Conservation (phyloP, 2,888 invertebrate genomes). For the Pocota personata region DNA sequence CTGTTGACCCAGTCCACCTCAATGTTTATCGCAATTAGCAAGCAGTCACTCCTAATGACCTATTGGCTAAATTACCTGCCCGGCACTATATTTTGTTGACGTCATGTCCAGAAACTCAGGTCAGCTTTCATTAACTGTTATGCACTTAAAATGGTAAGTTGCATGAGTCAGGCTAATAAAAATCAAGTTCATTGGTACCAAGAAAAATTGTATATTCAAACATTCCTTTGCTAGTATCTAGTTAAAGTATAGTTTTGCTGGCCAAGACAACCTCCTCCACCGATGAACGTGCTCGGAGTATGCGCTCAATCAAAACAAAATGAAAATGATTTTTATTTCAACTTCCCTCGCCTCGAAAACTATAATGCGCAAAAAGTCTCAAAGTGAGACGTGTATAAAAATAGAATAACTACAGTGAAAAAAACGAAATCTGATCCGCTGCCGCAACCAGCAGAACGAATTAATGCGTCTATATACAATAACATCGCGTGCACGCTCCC, state of each 20-base stretch:
- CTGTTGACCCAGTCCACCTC: not conserved
- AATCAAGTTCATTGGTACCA: not conserved
- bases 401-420: slow-evolving; percentile 55
- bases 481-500: slow-evolving; percentile 28
- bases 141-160: not conserved
- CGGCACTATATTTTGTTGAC: not conserved
- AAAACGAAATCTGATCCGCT: slow-evolving; percentile 21
- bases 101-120: not conserved
- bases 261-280: not conserved
- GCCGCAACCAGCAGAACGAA: slow-evolving; percentile 38
- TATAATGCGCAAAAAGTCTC: slow-evolving; percentile 48
- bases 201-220: not conserved
- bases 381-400: slow-evolving; percentile 38
- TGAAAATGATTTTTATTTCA: not conserved
- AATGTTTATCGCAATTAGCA: not conserved
- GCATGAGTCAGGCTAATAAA: not conserved
- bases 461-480: not conserved
- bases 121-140: not conserved
- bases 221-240: not conserved
- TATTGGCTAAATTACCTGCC: not conserved
- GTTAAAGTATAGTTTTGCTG: not conserved
- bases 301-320: slow-evolving; percentile 11
- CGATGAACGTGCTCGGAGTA: slow-evolving; percentile 10
- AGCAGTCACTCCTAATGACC: not conserved
- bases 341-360: not conserved